Evolutionary conservation across 2,797 vertebrate genomes (phyloP).

Genomic region (Lutjanus argentimaculatus): DNA sequence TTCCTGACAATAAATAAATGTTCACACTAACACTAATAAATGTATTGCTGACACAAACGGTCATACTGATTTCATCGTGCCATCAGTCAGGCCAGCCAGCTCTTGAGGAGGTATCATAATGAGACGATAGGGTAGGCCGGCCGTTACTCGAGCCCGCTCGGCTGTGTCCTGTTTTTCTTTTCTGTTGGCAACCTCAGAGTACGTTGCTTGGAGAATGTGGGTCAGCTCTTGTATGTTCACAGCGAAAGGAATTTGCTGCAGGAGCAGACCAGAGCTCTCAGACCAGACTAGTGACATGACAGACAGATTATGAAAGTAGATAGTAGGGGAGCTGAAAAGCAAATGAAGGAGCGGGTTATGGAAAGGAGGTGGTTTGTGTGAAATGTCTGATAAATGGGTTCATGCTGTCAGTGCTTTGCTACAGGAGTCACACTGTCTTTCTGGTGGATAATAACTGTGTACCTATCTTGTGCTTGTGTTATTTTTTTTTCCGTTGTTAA

Average conservation of each 20-base stretch:
- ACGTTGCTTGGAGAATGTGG: constrained; percentile 78
- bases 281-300: constrained; percentile 57
- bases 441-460: background rate
- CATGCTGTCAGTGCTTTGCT: constrained; percentile 5
- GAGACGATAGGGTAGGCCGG: constrained; percentile 24
- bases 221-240: constrained; percentile 74
- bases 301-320: constrained; percentile 18
- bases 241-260: constrained; percentile 67
- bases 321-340: constrained; percentile 21
- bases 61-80: background rate
- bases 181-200: constrained; percentile 60
- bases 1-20: constrained; percentile 8
- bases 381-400: constrained; percentile 34
- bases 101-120: constrained; percentile 28
- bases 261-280: constrained; percentile 50
- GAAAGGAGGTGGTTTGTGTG: constrained; percentile 22
- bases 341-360: constrained; percentile 14
- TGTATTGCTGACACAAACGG: constrained; percentile 8
- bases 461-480: background rate
- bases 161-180: constrained; percentile 60
- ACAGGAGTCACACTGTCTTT: background rate
- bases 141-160: constrained; percentile 26
- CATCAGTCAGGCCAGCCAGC: constrained; percentile 9
- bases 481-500: constrained; percentile 26
- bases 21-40: background rate